phyloP scores from a whole-genome alignment of 2,797 vertebrate species.

The Chiroxiphia lanceolata region DNA sequence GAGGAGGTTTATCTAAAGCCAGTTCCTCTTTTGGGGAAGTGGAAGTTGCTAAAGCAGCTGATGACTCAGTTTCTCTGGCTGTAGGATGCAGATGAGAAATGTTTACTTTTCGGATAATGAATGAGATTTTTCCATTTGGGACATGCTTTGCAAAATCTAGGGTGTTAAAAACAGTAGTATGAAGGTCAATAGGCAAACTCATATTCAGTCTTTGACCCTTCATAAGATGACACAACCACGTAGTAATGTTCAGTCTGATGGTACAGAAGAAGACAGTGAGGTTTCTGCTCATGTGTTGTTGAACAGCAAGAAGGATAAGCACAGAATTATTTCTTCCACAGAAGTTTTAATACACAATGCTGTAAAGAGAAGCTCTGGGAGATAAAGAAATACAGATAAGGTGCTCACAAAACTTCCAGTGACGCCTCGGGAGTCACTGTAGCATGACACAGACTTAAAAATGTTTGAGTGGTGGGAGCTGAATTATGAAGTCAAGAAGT shows the following conservation, averaged over 20 bases:
- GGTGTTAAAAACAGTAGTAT: not conserved
- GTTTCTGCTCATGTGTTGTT: not conserved
- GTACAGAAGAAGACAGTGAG: not conserved
- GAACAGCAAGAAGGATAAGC: not conserved
- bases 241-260: not conserved
- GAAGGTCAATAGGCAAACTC: not conserved
- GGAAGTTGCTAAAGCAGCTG: not conserved
- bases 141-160: not conserved
- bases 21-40: not conserved
- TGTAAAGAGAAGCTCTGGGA: not conserved
- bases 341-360: accelerated
- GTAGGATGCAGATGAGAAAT: not conserved
- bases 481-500: not conserved
- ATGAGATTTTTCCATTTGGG: not conserved
- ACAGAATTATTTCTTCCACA: not conserved
- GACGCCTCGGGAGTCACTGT: not conserved
- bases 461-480: not conserved
- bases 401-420: not conserved
- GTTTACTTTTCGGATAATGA: not conserved
- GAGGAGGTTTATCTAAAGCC: not conserved
- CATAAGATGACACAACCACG: not conserved
- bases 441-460: not conserved
- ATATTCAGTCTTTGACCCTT: not conserved
- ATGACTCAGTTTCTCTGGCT: not conserved
- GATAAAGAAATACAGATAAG: not conserved